Conservation (phyloP, 2,888 invertebrate genomes). For the Rhynchonema sp. region DNA sequence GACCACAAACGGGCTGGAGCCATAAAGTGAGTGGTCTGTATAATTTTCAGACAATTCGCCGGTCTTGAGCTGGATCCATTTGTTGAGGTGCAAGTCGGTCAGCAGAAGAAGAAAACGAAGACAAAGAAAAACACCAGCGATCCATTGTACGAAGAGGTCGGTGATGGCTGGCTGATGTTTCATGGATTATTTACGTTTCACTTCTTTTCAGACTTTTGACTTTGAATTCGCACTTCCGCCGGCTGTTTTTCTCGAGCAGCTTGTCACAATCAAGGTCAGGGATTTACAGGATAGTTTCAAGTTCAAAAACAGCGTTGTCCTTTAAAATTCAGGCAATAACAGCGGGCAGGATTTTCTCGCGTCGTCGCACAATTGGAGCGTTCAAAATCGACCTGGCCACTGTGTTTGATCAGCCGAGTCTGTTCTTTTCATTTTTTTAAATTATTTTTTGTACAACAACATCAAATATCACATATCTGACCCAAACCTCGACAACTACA, state of each 20-base stretch:
- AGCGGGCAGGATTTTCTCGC: conserved; percentile 57
- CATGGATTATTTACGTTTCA: no score
- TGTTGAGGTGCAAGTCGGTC: not conserved
- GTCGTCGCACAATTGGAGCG: conserved; percentile 47
- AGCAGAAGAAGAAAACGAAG: conserved; percentile 1
- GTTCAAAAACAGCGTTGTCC: no score
- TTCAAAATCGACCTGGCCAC: conserved; percentile 69
- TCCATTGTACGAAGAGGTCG: conserved; percentile 3
- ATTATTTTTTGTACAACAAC: no score
- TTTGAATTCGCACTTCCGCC: conserved; percentile 84
- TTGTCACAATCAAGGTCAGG: conserved; percentile 62
- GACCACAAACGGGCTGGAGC: no score
- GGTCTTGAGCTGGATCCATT: conserved; percentile 4
- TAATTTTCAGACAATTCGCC: no score
- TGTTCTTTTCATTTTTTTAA: not conserved
- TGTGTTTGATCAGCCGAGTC: conserved; percentile 38
- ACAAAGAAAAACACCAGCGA: conserved; percentile 4
- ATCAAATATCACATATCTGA: no score
- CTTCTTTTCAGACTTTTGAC: conserved; percentile 79
- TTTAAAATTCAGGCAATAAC: no score
- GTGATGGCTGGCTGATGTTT: not conserved
- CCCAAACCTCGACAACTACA: no score
- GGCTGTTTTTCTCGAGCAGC: conserved; percentile 74
- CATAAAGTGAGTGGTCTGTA: no score
- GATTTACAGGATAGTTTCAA: no score